Conservation (phyloP, 2,797 vertebrate species). For the Brachyalestes nurse region DNA sequence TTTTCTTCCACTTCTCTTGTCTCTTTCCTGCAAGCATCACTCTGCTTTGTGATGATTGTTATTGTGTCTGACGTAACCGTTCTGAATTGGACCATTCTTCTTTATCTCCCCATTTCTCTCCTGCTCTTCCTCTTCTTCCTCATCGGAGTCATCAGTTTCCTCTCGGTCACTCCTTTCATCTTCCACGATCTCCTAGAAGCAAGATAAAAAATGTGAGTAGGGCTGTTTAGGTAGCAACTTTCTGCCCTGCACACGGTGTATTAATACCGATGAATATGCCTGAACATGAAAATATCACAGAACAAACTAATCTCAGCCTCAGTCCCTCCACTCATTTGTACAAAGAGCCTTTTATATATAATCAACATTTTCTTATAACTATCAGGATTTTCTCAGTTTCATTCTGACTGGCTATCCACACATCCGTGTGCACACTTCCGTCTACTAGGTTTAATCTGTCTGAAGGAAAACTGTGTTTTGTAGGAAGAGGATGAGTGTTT, state of each 20-base stretch:
- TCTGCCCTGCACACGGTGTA: no score
- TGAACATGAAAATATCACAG: not conserved
- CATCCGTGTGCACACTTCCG: not conserved
- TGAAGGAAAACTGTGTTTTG: no score
- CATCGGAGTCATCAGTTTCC: conserved; percentile 83
- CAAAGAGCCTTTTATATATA: not conserved
- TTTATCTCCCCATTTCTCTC: conserved; percentile 63
- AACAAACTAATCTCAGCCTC: not conserved
- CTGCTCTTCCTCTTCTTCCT: conserved; percentile 64
- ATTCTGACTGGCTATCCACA: not conserved
- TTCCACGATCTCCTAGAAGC: conserved; percentile 82
- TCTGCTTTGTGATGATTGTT: conserved; percentile 91
- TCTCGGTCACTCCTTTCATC: conserved; percentile 93
- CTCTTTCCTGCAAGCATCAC: conserved; percentile 68
- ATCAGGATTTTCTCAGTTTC: not conserved
- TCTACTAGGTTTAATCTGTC: not conserved
- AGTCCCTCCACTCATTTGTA: not conserved
- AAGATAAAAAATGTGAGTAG: not conserved
- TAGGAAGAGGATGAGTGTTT: no score
- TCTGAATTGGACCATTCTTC: conserved; percentile 84
- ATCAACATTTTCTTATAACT: not conserved
- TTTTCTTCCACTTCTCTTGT: conserved; percentile 46
- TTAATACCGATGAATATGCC: no score
- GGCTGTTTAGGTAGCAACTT: not conserved
- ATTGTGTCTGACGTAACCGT: conserved; percentile 85